Percentiles rank a stretch among this genome's conserved stretches.
These are phyloP conservation scores for Lasioglossum villosulum DNA, from an alignment of 2,888 invertebrate species.

Conservation along the genomic window DNA sequence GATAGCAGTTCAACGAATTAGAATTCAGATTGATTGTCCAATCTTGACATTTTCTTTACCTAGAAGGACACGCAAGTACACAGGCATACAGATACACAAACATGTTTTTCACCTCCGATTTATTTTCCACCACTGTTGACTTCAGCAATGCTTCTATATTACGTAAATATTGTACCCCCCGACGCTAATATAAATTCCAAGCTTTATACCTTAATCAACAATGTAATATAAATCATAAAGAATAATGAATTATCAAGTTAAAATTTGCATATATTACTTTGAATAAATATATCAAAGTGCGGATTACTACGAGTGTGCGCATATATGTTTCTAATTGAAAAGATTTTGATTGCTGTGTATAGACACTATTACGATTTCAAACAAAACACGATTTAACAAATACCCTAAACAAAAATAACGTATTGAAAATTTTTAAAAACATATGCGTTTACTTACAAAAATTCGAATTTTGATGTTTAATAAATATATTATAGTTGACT, in stretches of 20 bases:
- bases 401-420: slow-evolving; percentile 5
- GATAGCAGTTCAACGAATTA: slow-evolving; percentile 75
- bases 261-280: slow-evolving; percentile 46
- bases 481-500: slow-evolving; percentile 38
- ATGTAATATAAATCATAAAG: slow-evolving; percentile 41
- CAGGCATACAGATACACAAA: slow-evolving; percentile 35
- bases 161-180: slow-evolving; percentile 46
- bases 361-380: slow-evolving; percentile 15
- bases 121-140: slow-evolving; percentile 56
- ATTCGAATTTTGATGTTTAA: slow-evolving; percentile 45
- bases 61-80: slow-evolving; percentile 70
- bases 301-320: slow-evolving; percentile 14
- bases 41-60: slow-evolving; percentile 72
- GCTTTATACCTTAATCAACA: slow-evolving; percentile 52
- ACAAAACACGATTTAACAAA: slow-evolving; percentile 20
- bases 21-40: slow-evolving; percentile 74
- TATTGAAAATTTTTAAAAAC: slow-evolving; percentile 21
- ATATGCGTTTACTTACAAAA: slow-evolving; percentile 44
- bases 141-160: slow-evolving; percentile 50
- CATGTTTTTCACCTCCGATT: slow-evolving; percentile 69
- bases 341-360: slow-evolving; percentile 29
- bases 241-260: slow-evolving; percentile 54
- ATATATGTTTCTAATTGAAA: slow-evolving; percentile 28
- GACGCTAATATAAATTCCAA: slow-evolving; percentile 54
- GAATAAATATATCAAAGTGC: slow-evolving; percentile 38